phyloP scores from a whole-genome alignment of 1,140 invertebrate genomes.

The Bursaphelenchus mucronatus region DNA sequence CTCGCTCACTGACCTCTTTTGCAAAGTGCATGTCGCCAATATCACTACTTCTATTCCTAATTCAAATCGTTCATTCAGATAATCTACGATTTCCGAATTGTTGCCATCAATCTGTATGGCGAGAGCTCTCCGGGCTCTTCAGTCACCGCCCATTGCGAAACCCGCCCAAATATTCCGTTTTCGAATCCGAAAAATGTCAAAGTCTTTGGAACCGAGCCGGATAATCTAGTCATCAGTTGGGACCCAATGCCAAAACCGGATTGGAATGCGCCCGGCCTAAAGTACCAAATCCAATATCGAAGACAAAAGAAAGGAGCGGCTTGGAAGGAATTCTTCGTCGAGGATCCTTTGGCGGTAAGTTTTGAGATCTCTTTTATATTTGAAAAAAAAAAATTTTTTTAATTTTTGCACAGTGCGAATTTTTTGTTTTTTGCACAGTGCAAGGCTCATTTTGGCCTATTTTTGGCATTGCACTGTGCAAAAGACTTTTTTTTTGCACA shows the following conservation, averaged over 20 bases:
- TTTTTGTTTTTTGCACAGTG: too few relatives aligned
- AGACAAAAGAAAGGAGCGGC: slow-evolving; percentile 68
- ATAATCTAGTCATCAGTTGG: slow-evolving; percentile 79
- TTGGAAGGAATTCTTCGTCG: slow-evolving; percentile 68
- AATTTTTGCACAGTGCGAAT: too few relatives aligned
- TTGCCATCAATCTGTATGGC: slow-evolving; percentile 88
- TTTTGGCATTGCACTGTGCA: too few relatives aligned
- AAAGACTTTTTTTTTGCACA: background rate
- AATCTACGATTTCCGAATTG: slow-evolving; percentile 91
- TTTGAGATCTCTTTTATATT: slow-evolving; percentile 1
- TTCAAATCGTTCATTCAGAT: slow-evolving; percentile 67
- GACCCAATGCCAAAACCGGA: slow-evolving; percentile 85
- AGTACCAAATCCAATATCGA: slow-evolving; percentile 82
- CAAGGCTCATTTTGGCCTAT: too few relatives aligned
- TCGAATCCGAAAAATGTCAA: slow-evolving; percentile 77
- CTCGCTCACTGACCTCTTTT: too few relatives aligned
- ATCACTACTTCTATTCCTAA: too few relatives aligned
- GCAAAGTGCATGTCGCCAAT: too few relatives aligned
- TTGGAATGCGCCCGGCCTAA: slow-evolving; percentile 87
- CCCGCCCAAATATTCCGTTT: slow-evolving; percentile 48
- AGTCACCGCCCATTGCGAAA: slow-evolving; percentile 62
- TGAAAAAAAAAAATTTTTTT: slow-evolving; percentile 3
- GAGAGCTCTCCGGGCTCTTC: slow-evolving; percentile 76
- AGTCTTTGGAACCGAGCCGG: slow-evolving; percentile 77
- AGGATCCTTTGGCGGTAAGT: slow-evolving; percentile 64